Evolutionary conservation across 2,797 vertebrate genomes (phyloP), one percentile per base, ranked within the genome.

Genomic region (Pelodytes ibericus): DNA sequence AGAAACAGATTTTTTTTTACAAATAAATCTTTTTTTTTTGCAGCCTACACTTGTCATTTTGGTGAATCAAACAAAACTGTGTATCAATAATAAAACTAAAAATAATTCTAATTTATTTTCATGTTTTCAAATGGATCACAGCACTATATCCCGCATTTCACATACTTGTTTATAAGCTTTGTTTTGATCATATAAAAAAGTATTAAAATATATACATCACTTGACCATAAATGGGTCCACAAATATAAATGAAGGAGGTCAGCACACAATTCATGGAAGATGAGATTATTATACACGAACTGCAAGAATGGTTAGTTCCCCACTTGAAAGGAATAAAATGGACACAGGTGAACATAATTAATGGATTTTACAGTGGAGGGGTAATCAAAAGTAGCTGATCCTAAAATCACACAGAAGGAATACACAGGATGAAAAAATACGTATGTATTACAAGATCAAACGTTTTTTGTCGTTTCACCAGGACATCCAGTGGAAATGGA

Each of bases 61-160:
- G 11, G 11, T 36, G 33, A 6, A 11, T 36, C n/a, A n/a, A n/a
- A n/a, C n/a, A n/a, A n/a, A n/a, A n/a, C n/a, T n/a, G n/a, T n/a
- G n/a, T n/a, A n/a, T n/a, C n/a, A n/a, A n/a, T n/a, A n/a, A n/a
- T n/a, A n/a, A n/a, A n/a, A n/a, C n/a, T n/a, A n/a, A n/a, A n/a
- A 5, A 36, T 36, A 5, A 13, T 36, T 36, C 33, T 5, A 36
- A 36, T 36, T 5, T 36, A 5, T 61, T 58, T 6, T 22, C 18
- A 15, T 61, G n/a, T n/a, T n/a, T 71, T 49, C 22, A 61, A 61
- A 71, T 39, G 15, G 57, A 25, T 71, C 18, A 29, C 26, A 9
- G 39, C 27, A 27, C 30, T 8, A 24, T 3, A 44, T 4, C 8
- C n/a, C n/a, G n/a, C 13, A 36, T 36, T 36, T 36, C 5, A 5